Base-by-base conservation (phyloP, 1,140 invertebrate species). In the Drosophila kikkawai region DNA sequence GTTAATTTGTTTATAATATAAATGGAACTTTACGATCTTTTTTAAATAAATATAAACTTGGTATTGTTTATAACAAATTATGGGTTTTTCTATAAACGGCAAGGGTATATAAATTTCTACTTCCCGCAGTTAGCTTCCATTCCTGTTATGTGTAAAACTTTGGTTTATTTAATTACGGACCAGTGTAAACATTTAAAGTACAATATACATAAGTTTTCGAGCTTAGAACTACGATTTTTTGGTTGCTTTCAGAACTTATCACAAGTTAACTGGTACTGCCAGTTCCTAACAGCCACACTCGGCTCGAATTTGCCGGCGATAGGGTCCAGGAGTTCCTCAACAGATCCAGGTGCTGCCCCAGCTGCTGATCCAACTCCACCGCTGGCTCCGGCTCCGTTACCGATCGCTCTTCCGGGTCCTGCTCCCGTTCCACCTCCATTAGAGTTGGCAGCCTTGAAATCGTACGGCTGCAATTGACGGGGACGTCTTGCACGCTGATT, bases 251-350 rank as follows among this genome's bases (percentile, higher is more conserved):
- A 92, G 77, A 92, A 80, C 80, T 91, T 92, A 82, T 92, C 88
- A 87, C 91, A 92, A 67, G 91, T 92, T 61, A 92, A 82, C 80
- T 92, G 91, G 73, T 92, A 92, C 63, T 92, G 91, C 91, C 91
- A 92, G 80, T 92, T 92, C 73, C 86, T 92, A 91, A 92, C 70
- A 80, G 82, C 91, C 86, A 91, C 53, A 79, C 79, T 80, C 55
- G 86, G 78, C 51, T 84, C 81, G 82, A 79, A 79, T 87, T 92
- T 79, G 75, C 80, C 47, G 82, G 71, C 45, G 53, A 70, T 60
- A 92, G 82, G 75, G 67, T 86, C 84, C 75, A 92, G 39, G 74
- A 83, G 67, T 84, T 75, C 80, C 69, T 87, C 84, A 88, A 84
- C 73, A 88, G 55, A 73, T 75, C 61, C 42, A 58, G 69, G 53